Conservation (phyloP, 30 jellyfish, hydroid and myxozoan genomes). For the Pelagia noctiluca region DNA sequence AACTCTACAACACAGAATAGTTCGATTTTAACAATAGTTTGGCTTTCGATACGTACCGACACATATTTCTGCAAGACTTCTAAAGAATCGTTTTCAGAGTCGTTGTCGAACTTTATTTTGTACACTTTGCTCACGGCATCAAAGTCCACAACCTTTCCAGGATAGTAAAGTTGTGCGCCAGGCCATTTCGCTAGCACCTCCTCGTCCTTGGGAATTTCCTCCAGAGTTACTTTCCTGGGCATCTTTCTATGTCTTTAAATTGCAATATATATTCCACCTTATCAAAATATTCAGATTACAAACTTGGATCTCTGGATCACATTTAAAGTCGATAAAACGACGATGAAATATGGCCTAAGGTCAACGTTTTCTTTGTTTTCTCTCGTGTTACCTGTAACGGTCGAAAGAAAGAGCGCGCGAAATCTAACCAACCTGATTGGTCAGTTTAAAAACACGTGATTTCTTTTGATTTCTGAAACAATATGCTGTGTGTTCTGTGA, state of each 20-base stretch:
- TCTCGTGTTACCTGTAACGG: slow-evolving; percentile 47
- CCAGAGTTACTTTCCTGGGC: slow-evolving; percentile 26
- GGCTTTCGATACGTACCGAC: slow-evolving; percentile 50
- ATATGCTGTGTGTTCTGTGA: slow-evolving; percentile 12
- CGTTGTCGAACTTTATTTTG: slow-evolving; percentile 60
- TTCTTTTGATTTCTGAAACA: slow-evolving; percentile 33
- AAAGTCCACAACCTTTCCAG: slow-evolving; percentile 43
- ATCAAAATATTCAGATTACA: too few relatives aligned
- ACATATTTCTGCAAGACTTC: slow-evolving; percentile 59
- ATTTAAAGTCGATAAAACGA: too few relatives aligned
- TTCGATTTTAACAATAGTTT: too few relatives aligned
- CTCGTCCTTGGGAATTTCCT: slow-evolving; percentile 59
- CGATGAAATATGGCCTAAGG: slow-evolving; percentile 10
- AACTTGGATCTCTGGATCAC: too few relatives aligned
- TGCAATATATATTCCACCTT: too few relatives aligned
- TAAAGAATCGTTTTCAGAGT: slow-evolving; percentile 21
- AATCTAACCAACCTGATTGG: slow-evolving; percentile 45
- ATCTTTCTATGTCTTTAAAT: too few relatives aligned
- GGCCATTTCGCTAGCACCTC: slow-evolving; percentile 90
- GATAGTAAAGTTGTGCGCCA: slow-evolving; percentile 77
- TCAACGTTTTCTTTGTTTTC: background rate
- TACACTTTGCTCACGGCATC: slow-evolving; percentile 51
- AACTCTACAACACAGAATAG: too few relatives aligned
- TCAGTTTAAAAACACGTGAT: slow-evolving; percentile 50
- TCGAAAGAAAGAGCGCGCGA: slow-evolving; percentile 71